Evolutionary conservation across 2,797 vertebrate species (phyloP), one percentile per base, ranked within the genome.

Genomic region (Melanotaenia boesemani): DNA sequence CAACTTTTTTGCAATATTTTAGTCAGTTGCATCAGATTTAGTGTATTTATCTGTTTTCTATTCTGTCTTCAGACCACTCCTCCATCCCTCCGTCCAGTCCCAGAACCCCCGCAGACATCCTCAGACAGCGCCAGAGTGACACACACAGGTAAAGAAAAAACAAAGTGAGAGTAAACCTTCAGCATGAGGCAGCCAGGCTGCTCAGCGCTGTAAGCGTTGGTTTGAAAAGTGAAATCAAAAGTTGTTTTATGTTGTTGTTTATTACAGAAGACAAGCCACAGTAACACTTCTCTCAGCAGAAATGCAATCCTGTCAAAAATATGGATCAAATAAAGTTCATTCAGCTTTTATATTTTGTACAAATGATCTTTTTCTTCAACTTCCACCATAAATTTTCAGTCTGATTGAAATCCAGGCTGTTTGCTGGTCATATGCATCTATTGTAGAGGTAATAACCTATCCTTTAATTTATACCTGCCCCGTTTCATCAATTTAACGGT

Each of bases 51-150:
- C 16, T 26, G 52, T 16, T 56, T 56, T 26, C 8, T 62, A 2
- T 46, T 30, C 0, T 56, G 0, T 75, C 41, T 50, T 11, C 80
- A 94, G 93, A 85, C 78, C 48, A 91, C 88, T 0, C 60, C 85
- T 16, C 20, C 84, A 4, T 18, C 87, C 3, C 39, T 81, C 9
- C 85, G 74, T 37, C 89, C 92, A 0, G 80, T 92, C 8, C 87
- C 91, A 16, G 83, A 89, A 48, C 92, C 92, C 1, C 91, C 92
- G 0, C 66, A 90, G 48, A 83, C 69, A 0, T 61, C 80, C 52
- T 85, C 88, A 2, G 36, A 77, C 0, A 84, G 69, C 48, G 4
- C 12, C 63, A 76, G 9, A n/a, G 8, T 71, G 7, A 66, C 56
- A 68, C 73, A 80, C 57, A 58, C 83, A 82, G 89, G 92, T 73